Percentiles rank a stretch among this genome's conserved stretches.
Conservation (phyloP, 2,113 vertebrate species). For the Tyrannus savana region DNA sequence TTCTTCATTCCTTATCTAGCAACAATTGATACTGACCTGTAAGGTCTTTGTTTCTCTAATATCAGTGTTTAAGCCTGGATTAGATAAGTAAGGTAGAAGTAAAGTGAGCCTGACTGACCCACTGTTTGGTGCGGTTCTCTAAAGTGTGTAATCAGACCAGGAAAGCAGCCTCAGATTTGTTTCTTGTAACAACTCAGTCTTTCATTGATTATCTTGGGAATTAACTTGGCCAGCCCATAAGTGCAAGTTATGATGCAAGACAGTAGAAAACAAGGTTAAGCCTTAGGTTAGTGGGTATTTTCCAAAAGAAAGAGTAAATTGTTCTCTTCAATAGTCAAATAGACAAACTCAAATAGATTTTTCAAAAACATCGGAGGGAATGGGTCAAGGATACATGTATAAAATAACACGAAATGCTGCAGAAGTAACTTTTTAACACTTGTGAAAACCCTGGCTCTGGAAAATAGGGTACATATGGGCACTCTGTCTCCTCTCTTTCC, state of each 20-base stretch:
- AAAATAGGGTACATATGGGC: background rate
- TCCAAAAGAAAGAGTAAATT: background rate
- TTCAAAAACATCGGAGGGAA: background rate
- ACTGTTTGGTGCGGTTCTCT: background rate
- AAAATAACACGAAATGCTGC: background rate
- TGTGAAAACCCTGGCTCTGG: background rate
- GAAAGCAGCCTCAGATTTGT: background rate
- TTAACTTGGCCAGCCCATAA: background rate
- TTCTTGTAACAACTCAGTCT: background rate
- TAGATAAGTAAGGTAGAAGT: background rate
- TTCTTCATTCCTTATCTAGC: background rate
- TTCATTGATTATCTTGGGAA: background rate
- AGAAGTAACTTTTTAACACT: background rate
- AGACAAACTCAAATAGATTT: background rate
- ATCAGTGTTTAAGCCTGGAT: background rate
- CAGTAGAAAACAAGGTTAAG: background rate
- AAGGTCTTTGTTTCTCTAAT: background rate
- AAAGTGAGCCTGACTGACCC: background rate
- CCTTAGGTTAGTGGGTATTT: background rate
- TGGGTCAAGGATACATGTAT: background rate
- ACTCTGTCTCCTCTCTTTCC: slow-evolving; percentile 7
- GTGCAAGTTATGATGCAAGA: background rate
- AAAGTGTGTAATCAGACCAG: background rate
- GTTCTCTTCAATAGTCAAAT: background rate
- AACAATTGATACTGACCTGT: background rate